Base-by-base conservation (phyloP, 2,797 vertebrate genomes). In the Girardinus metallicus region DNA sequence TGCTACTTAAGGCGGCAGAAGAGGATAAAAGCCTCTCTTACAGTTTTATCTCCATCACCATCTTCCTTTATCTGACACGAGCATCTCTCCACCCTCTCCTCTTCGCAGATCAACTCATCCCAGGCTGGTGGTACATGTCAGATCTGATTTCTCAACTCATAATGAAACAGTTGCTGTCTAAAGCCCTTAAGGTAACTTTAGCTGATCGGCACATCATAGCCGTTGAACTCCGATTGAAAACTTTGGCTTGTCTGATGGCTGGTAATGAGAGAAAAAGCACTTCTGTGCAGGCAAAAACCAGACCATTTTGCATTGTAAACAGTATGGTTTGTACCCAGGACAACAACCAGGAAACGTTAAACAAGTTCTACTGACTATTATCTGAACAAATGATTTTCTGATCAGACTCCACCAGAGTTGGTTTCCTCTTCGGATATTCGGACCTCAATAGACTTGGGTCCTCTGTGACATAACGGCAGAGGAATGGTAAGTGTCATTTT, bases 11-110 rank as follows among this genome's bases (percentile, higher is more conserved):
- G 80, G 75, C 1, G 18, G 78, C 57, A 84, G 85, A 62, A 72
- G 73, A 86, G 84, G 85, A 92, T 93, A 90, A 92, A 92, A 93
- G 87, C 83, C 68, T 70, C 41, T 44, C 68, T 44, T 44, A 92
- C 89, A 93, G 82, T 86, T 92, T 92, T 93, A 95, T 94, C 93
- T 44, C 73, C 88, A 89, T 87, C 82, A 81, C 89, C 88, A 90
- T 93, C 93, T 92, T 87, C 86, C 90, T 92, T 91, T 88, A 94
- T 94, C 91, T 90, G 87, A 91, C 80, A 80, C 85, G 79, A 87
- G 91, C 83, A 93, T 95, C 91, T 87, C 80, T 82, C 75, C 86
- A 62, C 64, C 82, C 51, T 9, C 62, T 77, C 78, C 84, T 83
- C 75, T 68, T 86, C 80, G 3, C 72, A 74, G 49, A 80, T 90